Base-by-base conservation (phyloP, 2,888 invertebrate species). In the Caenorhabditis parvicauda region DNA sequence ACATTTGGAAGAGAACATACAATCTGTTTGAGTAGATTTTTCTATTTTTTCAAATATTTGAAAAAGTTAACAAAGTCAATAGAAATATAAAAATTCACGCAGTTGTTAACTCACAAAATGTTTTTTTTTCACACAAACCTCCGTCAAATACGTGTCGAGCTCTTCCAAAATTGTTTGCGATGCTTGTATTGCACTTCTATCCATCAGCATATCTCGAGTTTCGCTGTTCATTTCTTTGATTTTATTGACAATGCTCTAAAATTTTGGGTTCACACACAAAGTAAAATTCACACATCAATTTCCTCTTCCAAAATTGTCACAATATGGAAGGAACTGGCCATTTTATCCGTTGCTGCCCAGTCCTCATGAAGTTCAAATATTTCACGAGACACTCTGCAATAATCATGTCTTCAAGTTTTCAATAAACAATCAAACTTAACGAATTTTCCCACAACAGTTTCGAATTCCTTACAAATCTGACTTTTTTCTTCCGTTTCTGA, bases 261-360 rank as follows among this genome's bases (percentile, higher is more conserved):
- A 45, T 19, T 24, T 43, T 22, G 25, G 3, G 39, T 19, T 49
- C 42, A 49, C 14, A 4, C n/a, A 27, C 38, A 9, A n/a, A 22
- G 25, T 1, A 21, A 25, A 22, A 14, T n/a, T 21, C 35, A 46
- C 14, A 66, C 67, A 37, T 67, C 67, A 19, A 67, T 60, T 29
- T 67, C 67, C 21, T 63, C 67, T 19, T 67, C 67, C 19, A 67
- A 35, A 19, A 63, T 60, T 22, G 57, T 55, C 28, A 63, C 67
- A 38, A 67, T 59, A 37, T 60, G 53, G 35, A 67, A 67, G 2
- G 67, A 63, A 44, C 52, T 58, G 6, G 58, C 62, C 5, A 67
- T 45, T 48, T 63, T 67, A 9, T 63, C 55, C 0, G 63, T 58
- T 6, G 67, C 54, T 1, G 55, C 52, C 54, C 60, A 58, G 28